Percentiles rank a stretch among this genome's conserved stretches.
Conservation (phyloP, 2,888 invertebrate species). For the Pachymerium ferrugineum region DNA sequence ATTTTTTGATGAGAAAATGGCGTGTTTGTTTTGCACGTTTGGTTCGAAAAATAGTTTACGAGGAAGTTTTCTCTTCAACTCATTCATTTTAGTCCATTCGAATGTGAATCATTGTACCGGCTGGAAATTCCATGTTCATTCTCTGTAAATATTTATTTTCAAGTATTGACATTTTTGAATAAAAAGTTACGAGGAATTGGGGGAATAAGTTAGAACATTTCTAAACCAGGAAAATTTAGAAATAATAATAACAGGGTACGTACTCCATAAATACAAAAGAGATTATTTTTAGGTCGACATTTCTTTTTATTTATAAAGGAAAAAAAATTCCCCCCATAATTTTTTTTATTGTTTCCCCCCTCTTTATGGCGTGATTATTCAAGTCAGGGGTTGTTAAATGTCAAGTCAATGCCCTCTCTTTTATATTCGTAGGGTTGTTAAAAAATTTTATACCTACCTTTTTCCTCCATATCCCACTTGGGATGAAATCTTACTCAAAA, state of each 20-base stretch:
- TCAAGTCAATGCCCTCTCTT: constrained; percentile 11
- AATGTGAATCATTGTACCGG: no score
- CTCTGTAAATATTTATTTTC: no score
- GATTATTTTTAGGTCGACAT: not conserved
- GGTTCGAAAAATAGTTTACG: not conserved
- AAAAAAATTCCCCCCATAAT: not conserved
- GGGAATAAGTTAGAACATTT: no score
- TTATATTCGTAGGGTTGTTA: not conserved
- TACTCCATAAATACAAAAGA: not conserved
- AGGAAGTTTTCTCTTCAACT: not conserved
- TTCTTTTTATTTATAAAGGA: not conserved
- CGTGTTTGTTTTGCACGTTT: constrained; percentile 14
- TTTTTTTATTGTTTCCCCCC: not conserved
- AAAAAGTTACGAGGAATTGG: no score
- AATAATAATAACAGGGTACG: no score
- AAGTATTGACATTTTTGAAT: no score
- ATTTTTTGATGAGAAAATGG: not conserved
- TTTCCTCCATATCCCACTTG: not conserved
- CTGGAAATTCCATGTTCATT: no score
- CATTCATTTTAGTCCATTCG: not conserved
- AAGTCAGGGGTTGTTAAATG: constrained; percentile 19
- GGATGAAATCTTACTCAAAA: no score
- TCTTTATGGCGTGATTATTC: constrained; percentile 23
- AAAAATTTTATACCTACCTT: constrained; percentile 11
- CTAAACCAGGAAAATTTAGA: no score